These are phyloP conservation scores for Phylloscopus trochilus DNA, from an alignment of 2,113 vertebrate genomes.

Conservation along the genomic window DNA sequence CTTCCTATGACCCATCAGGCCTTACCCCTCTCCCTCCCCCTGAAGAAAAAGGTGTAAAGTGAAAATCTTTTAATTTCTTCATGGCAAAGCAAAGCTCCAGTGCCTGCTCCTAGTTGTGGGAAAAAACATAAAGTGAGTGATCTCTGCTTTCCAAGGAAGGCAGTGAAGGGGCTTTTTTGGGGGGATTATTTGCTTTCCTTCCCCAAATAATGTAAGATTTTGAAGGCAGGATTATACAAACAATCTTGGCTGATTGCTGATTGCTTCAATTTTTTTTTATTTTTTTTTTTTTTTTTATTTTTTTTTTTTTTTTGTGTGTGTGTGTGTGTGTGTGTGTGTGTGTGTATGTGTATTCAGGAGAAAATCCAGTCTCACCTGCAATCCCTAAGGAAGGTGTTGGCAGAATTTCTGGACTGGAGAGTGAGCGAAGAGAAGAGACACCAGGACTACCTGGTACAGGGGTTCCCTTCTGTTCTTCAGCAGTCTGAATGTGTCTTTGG, in stretches of 20 bases:
- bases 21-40: background rate
- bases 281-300: background rate
- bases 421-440: accelerated
- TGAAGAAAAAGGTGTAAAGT: background rate
- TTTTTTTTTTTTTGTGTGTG: no score
- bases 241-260: accelerated
- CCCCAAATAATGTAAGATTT: background rate
- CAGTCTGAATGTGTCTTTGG: background rate
- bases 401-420: background rate
- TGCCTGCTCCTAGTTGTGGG: accelerated
- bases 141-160: background rate
- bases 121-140: background rate
- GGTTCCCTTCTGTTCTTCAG: accelerated
- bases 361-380: background rate
- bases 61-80: background rate
- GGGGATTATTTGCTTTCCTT: background rate
- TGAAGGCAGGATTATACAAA: background rate
- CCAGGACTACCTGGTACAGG: background rate
- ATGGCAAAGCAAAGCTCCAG: background rate
- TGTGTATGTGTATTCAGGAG: background rate
- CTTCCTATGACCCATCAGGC: no score
- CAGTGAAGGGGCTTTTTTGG: background rate
- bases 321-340: background rate
- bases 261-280: background rate
- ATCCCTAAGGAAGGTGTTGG: background rate